Percentiles rank a stretch among this genome's conserved stretches.
Evolutionary conservation across 2,797 vertebrate genomes (phyloP).

Genomic region (Lutjanus argentimaculatus): DNA sequence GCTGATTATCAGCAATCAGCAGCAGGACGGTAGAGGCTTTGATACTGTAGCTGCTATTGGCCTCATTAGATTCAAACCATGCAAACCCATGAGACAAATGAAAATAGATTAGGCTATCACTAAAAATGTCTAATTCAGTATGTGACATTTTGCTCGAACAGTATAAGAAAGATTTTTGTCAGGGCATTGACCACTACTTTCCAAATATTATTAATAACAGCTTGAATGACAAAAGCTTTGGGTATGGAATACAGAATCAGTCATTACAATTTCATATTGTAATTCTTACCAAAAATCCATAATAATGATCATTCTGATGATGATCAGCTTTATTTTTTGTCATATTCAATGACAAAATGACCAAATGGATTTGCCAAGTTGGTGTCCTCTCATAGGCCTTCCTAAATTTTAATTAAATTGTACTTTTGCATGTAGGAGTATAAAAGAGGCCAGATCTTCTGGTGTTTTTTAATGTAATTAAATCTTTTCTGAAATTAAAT

Average conservation of each 20-base stretch:
- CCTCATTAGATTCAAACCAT: slow-evolving; percentile 29
- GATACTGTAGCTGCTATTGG: slow-evolving; percentile 9
- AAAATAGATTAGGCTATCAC: slow-evolving; percentile 29
- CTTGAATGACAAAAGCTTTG: neutral
- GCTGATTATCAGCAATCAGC: slow-evolving; percentile 36
- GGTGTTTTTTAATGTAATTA: too few species aligned
- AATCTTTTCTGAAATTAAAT: too few species aligned
- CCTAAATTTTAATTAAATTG: too few species aligned
- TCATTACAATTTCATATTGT: neutral
- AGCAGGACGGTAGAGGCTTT: neutral
- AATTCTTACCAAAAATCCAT: too few species aligned
- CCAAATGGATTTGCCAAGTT: neutral
- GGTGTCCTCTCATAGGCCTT: neutral
- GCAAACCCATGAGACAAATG: slow-evolving; percentile 12
- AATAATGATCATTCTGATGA: too few species aligned
- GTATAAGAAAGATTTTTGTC: neutral
- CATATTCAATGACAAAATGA: too few species aligned
- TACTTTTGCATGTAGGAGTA: too few species aligned
- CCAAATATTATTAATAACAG: neutral
- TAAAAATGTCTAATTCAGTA: slow-evolving; percentile 15
- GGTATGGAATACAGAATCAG: neutral
- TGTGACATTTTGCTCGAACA: neutral
- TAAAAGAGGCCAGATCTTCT: too few species aligned
- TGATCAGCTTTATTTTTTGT: too few species aligned
- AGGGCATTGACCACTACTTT: neutral